Evolutionary conservation across 2,113 vertebrate genomes (phyloP), one percentile per base, ranked within the genome.

Genomic region (Oriolus oriolus): DNA sequence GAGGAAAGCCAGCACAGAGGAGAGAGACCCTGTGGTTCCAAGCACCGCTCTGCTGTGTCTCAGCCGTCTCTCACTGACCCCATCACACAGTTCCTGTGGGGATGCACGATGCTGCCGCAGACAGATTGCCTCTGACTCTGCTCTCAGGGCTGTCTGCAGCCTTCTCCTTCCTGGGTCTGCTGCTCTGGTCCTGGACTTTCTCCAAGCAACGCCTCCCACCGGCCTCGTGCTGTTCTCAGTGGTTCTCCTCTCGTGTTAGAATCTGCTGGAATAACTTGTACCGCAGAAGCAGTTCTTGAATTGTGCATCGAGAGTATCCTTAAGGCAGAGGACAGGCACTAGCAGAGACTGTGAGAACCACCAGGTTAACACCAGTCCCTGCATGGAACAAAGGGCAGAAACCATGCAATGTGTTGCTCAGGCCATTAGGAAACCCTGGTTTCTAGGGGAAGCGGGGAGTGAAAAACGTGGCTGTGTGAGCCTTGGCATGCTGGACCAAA

Each of bases 51-150:
- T 88, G 45, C 73, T 59, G 11, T 49, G 31, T 49, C 31, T 49
- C 12, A 33, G 49, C 17, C 8, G 6, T 49, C 15, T 77, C 6
- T 64, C 5, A 3, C 23, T 61, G 60, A 47, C 20, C 28, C 16
- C 14, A 27, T n/a, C 37, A 17, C 17, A 22, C 0, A 0, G 9
- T 9, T 89, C 16, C 27, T 78, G 28, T 31, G 63, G 73, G 69
- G 33, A 13, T 69, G 63, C 30, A 22, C 4, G 22, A 7, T 1
- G 7, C 80, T 78, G 57, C n/a, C 24, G 7, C 41, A 18, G 45
- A 89, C 1, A 3, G 21, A 50, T 21, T 63, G 52, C 42, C 20
- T 53, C 57, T 64, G 59, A 24, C 42, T 63, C 53, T 71, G 39
- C 41, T 57, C 18, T 70, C 11, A 30, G 23, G 35, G 24, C 57